These are phyloP conservation scores for Drepanosiphum platanoidis DNA, from an alignment of 2,888 invertebrate species.

Conservation along the genomic window DNA sequence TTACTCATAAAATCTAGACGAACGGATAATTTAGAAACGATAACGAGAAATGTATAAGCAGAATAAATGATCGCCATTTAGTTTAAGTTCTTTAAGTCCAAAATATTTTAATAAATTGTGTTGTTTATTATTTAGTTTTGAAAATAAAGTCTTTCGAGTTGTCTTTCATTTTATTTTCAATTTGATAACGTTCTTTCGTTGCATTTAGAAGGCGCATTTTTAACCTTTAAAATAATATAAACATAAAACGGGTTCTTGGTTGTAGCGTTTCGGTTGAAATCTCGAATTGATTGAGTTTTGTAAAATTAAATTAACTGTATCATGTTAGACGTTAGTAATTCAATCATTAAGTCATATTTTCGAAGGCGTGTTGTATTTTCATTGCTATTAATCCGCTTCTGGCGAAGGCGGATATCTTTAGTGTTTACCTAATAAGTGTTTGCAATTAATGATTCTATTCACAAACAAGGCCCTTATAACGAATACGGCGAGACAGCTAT, in stretches of 20 bases:
- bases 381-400: constrained; percentile 8
- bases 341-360: constrained; percentile 54
- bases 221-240: not conserved
- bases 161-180: not conserved
- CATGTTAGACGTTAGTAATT: constrained; percentile 32
- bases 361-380: constrained; percentile 5
- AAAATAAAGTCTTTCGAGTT: not conserved
- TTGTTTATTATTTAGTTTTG: too few species aligned
- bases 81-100: not conserved
- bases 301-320: constrained; percentile 19
- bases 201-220: not conserved
- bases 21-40: not conserved
- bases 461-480: constrained; percentile 31
- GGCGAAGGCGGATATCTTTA: not conserved
- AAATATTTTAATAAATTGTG: not conserved
- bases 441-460: constrained; percentile 57
- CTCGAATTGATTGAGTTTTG: not conserved
- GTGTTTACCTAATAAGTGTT: constrained; percentile 40
- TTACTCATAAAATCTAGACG: not conserved
- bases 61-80: not conserved
- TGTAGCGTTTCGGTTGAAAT: not conserved
- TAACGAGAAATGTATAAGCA: not conserved
- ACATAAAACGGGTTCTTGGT: not conserved
- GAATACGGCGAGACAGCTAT: not conserved
- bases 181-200: not conserved